A percentile compares a stretch with the other conserved stretches of the same genome.
These are phyloP conservation scores for Dasysyrphus tricinctus DNA, from an alignment of 2,888 invertebrate species.

Conservation along the genomic window DNA sequence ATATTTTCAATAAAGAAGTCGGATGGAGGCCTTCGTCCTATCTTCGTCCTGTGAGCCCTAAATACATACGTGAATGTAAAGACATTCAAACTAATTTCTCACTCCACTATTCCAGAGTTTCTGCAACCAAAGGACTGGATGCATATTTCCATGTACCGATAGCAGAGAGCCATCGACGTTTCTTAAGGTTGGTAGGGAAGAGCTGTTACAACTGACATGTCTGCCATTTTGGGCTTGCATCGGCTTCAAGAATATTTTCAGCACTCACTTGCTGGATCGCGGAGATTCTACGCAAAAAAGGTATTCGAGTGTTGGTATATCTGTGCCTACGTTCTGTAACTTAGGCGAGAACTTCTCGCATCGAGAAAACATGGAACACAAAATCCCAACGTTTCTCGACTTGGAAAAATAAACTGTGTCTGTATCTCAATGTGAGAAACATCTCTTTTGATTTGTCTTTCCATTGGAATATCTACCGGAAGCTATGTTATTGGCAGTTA, in stretches of 20 bases:
- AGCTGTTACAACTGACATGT: conserved; percentile 39
- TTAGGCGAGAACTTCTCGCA: too few relatives aligned
- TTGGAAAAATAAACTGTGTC: too few relatives aligned
- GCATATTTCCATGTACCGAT: conserved; percentile 45
- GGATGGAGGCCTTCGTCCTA: conserved; percentile 1
- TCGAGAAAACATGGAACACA: too few relatives aligned
- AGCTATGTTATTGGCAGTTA: too few relatives aligned
- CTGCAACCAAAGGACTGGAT: conserved; percentile 31
- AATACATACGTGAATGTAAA: conserved; percentile 31
- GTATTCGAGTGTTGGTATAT: conserved; percentile 31
- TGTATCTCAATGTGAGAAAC: too few relatives aligned
- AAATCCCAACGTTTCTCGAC: too few relatives aligned
- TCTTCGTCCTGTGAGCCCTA: conserved; percentile 12
- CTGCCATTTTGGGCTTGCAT: conserved; percentile 43
- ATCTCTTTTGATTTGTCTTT: too few relatives aligned
- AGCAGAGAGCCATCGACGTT: conserved; percentile 19
- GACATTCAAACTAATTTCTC: conserved; percentile 39
- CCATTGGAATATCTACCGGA: too few relatives aligned
- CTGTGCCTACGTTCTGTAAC: too few relatives aligned
- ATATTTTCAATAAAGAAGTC: conserved; percentile 24
- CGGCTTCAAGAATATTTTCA: conserved; percentile 34
- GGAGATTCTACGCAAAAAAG: conserved; percentile 25
- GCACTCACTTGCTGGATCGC: conserved; percentile 20
- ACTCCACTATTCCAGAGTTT: conserved; percentile 27
- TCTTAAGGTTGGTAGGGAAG: conserved; percentile 30